A percentile compares a stretch with the other conserved stretches of the same genome.
Evolutionary conservation across 2,888 invertebrate species (phyloP).

Genomic region (Eilema caniola): DNA sequence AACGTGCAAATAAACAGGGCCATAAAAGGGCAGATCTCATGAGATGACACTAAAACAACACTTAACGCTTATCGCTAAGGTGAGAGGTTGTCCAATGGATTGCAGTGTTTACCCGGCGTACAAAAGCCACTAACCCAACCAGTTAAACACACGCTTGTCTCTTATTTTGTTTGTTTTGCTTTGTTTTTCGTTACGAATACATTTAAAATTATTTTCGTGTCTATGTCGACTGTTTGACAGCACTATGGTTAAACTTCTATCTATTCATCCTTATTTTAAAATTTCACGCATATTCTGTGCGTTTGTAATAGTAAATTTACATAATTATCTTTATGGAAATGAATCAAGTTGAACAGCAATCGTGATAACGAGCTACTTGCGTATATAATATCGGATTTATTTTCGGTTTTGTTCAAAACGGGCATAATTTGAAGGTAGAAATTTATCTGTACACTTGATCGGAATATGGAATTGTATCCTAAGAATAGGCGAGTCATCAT

Average conservation of each 20-base stretch:
- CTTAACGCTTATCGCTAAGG: conserved; percentile 74
- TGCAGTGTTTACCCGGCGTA: conserved; percentile 67
- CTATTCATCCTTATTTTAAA: neutral
- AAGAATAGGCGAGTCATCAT: conserved; percentile 37
- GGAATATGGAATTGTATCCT: conserved; percentile 34
- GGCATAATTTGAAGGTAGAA: conserved; percentile 38
- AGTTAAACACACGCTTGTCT: conserved; percentile 52
- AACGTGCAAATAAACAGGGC: conserved; percentile 51
- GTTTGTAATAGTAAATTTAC: conserved; percentile 20
- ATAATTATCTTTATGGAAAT: conserved; percentile 33
- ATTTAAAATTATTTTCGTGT: conserved; percentile 55
- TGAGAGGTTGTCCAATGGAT: conserved; percentile 78
- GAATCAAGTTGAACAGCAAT: conserved; percentile 47
- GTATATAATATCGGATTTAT: conserved; percentile 21
- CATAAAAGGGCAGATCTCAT: conserved; percentile 56
- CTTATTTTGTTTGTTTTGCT: conserved; percentile 54
- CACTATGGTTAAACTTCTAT: conserved; percentile 33
- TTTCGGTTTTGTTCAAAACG: conserved; percentile 40
- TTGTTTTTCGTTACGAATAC: conserved; percentile 59
- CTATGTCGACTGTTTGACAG: conserved; percentile 38
- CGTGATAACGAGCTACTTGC: conserved; percentile 26
- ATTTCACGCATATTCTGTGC: conserved; percentile 29
- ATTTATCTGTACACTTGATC: conserved; percentile 38
- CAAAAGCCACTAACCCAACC: conserved; percentile 57
- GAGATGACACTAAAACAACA: conserved; percentile 66